phyloP scores from a whole-genome alignment of 2,888 invertebrate species.

The Scaptomyza reducta region DNA sequence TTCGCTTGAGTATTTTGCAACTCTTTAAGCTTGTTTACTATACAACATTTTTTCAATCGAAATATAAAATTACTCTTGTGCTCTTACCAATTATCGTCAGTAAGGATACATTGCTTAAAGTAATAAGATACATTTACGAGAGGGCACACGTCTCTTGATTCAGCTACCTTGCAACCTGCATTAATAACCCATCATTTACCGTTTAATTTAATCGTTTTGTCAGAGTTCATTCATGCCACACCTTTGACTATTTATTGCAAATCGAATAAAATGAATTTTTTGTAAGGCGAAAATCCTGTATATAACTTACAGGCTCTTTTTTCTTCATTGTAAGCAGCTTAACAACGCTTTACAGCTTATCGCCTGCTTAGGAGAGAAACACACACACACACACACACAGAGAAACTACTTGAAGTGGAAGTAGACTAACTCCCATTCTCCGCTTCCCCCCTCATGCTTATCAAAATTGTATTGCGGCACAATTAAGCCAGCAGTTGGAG shows the following conservation, averaged over 20 bases:
- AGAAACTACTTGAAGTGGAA: slow-evolving; percentile 10
- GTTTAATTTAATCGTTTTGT: slow-evolving; percentile 2
- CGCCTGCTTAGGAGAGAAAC: slow-evolving; percentile 56
- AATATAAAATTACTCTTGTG: too few relatives aligned
- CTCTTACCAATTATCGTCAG: too few relatives aligned
- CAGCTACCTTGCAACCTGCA: too few relatives aligned
- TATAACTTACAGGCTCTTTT: slow-evolving; percentile 37
- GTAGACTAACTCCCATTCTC: background rate
- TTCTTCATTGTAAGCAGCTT: slow-evolving; percentile 61
- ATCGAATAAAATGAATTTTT: slow-evolving; percentile 24
- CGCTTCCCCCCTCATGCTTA: background rate
- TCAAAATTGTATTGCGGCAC: slow-evolving; percentile 30
- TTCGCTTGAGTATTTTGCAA: background rate
- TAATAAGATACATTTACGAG: too few relatives aligned
- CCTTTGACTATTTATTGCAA: background rate
- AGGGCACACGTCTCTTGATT: too few relatives aligned
- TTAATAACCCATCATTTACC: background rate
- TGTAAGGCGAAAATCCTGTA: slow-evolving; percentile 16
- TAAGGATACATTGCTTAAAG: too few relatives aligned
- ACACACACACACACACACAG: background rate
- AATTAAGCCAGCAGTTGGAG: slow-evolving; percentile 42
- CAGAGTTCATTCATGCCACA: background rate
- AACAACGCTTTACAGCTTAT: slow-evolving; percentile 61
- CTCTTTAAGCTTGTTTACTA: background rate
- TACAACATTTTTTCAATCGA: background rate